A percentile compares a stretch with the other conserved stretches of the same genome.
phyloP scores from a whole-genome alignment of 1,140 invertebrate genomes.

The Brachionus koreanus region DNA sequence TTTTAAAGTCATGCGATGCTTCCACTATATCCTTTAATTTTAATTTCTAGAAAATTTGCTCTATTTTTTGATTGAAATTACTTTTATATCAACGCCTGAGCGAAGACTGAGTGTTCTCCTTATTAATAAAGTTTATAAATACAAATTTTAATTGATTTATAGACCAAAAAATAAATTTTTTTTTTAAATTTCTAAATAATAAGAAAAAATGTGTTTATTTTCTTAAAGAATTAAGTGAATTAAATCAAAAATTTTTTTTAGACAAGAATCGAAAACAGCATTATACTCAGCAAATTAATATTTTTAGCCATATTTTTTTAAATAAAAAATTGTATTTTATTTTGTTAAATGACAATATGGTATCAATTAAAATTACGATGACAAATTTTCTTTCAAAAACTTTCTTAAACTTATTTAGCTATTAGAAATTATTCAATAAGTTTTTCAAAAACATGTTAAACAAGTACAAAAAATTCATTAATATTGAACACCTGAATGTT shows the following conservation, averaged over 20 bases:
- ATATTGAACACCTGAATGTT: background rate
- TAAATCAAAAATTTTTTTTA: too few relatives aligned
- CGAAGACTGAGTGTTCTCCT: constrained; percentile 9
- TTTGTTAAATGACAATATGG: too few relatives aligned
- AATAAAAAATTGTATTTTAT: too few relatives aligned
- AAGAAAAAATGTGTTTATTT: too few relatives aligned
- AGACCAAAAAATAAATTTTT: background rate
- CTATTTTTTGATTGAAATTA: background rate
- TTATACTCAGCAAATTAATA: too few relatives aligned
- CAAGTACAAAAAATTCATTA: background rate
- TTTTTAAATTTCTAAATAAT: too few relatives aligned
- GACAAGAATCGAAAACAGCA: too few relatives aligned
- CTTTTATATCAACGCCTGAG: constrained; percentile 42
- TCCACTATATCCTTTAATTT: constrained; percentile 22
- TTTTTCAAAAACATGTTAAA: background rate
- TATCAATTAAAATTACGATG: too few relatives aligned
- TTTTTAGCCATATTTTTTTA: too few relatives aligned
- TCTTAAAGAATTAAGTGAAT: too few relatives aligned
- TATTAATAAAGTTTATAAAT: background rate
- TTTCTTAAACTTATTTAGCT: background rate
- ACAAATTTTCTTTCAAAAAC: background rate
- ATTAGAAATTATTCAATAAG: background rate
- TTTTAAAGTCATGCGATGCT: constrained; percentile 38
- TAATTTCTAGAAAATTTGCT: background rate
- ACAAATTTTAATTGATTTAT: background rate